Evolutionary conservation across 2,113 vertebrate genomes (phyloP), one percentile per base, ranked within the genome.

Genomic region (Capricornis sumatraensis): DNA sequence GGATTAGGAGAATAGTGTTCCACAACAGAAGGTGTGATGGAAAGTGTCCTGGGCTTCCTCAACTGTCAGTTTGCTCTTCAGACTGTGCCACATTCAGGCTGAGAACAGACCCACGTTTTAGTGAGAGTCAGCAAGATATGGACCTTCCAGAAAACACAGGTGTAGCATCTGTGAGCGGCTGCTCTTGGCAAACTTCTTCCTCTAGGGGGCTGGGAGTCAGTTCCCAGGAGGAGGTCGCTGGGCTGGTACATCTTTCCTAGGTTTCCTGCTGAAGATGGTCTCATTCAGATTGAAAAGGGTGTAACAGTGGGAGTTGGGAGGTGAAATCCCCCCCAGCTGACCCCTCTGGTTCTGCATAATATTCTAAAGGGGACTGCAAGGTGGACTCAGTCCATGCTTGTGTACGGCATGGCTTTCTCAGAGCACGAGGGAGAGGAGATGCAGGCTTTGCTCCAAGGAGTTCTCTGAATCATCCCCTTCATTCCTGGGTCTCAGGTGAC

Each of bases 341-440:
- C 8, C 58, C 6, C 9, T 16, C 13, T 13, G 2, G 9, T 6
- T 7, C 30, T 52, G 13, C 2, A 21, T 76, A 33, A 58, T 11
- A 84, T 33, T n/a, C 6, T 28, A 30, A 84, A 55, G 14, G n/a
- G 23, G 0, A 12, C n/a, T 33, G 15, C 8, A 52, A 30, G 3
- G 0, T 27, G 12, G 33, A 9, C 7, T 16, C 19, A 19, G 40
- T 5, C 2, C 12, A 21, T 12, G 21, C 5, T 1, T 25, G 1
- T 6, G 2, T 25, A 30, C 9, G 3, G 11, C 19, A 5, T 7
- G 21, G 6, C 30, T 43, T 40, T 21, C 9, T 53, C 3, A 27
- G 28, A 23, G 36, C 36, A 36, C 1, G 2, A 3, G 16, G 10
- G 5, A 36, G 33, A 62, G 3, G 58, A 36, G 30, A 55, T 88